These are phyloP conservation scores for Wiebesia pumilae DNA, from an alignment of 1,140 invertebrate genomes.

Conservation along the genomic window DNA sequence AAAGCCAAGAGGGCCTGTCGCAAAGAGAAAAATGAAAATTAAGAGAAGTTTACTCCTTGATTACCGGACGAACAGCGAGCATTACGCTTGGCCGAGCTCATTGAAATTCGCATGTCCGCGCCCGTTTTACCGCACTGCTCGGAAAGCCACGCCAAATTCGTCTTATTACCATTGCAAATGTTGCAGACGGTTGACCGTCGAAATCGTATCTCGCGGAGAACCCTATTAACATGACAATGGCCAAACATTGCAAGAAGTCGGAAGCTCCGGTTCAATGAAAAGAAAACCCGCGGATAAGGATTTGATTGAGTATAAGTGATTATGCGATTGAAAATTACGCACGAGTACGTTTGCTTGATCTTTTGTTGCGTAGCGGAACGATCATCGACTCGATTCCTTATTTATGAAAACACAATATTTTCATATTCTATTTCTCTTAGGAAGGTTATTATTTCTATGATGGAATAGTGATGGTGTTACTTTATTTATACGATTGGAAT, in stretches of 20 bases:
- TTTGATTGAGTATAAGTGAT: slow-evolving; percentile 50
- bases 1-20: neutral
- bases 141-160: neutral
- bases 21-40: neutral
- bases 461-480: no score
- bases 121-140: slow-evolving; percentile 22
- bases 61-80: neutral
- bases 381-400: neutral
- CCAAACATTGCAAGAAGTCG: slow-evolving; percentile 22
- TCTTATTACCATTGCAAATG: slow-evolving; percentile 63
- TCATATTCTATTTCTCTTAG: neutral
- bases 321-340: slow-evolving; percentile 50
- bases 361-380: neutral
- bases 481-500: no score
- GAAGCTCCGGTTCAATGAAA: neutral
- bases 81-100: neutral
- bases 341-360: slow-evolving; percentile 15
- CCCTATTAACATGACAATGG: slow-evolving; percentile 63
- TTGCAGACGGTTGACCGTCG: slow-evolving; percentile 51
- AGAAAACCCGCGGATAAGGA: neutral
- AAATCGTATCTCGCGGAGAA: slow-evolving; percentile 45
- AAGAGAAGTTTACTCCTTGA: neutral
- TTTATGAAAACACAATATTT: neutral
- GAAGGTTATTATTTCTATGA: no score
- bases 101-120: neutral